Conservation (phyloP, 2,797 vertebrate species). For the Thripadectes ignobilis region DNA sequence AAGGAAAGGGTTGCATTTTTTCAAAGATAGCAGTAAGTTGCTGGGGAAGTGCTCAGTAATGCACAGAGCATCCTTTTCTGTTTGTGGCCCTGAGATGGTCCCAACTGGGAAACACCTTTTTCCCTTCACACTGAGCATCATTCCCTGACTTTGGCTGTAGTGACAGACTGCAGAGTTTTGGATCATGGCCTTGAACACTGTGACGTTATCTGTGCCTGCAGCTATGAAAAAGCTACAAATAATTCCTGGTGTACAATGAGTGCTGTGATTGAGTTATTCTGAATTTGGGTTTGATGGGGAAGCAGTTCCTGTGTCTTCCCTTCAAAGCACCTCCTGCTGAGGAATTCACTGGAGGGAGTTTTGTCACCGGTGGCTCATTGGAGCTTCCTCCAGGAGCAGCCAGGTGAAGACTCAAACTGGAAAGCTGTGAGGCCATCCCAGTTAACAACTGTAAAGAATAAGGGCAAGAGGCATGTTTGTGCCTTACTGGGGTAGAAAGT, state of each 20-base stretch:
- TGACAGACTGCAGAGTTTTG: background rate
- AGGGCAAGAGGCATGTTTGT: background rate
- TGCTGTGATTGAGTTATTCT: background rate
- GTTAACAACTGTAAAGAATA: background rate
- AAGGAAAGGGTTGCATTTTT: background rate
- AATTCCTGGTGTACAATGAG: background rate
- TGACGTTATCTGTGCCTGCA: background rate
- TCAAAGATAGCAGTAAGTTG: fast-evolving
- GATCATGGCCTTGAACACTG: background rate
- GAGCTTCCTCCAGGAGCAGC: background rate
- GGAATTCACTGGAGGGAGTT: background rate
- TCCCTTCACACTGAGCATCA: fast-evolving
- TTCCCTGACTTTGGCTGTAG: background rate
- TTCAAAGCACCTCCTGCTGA: background rate
- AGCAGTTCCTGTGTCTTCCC: background rate
- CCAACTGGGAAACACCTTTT: background rate
- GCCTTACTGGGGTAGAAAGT: background rate
- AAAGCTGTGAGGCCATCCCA: background rate
- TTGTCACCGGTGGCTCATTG: background rate
- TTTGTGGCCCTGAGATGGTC: background rate
- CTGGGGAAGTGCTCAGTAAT: background rate
- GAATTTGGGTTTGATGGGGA: background rate
- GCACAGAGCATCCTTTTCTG: background rate
- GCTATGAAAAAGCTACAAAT: background rate
- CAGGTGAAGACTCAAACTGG: fast-evolving